These are phyloP conservation scores for Panopea generosa DNA, from an alignment of 2,888 invertebrate species.

Conservation along the genomic window DNA sequence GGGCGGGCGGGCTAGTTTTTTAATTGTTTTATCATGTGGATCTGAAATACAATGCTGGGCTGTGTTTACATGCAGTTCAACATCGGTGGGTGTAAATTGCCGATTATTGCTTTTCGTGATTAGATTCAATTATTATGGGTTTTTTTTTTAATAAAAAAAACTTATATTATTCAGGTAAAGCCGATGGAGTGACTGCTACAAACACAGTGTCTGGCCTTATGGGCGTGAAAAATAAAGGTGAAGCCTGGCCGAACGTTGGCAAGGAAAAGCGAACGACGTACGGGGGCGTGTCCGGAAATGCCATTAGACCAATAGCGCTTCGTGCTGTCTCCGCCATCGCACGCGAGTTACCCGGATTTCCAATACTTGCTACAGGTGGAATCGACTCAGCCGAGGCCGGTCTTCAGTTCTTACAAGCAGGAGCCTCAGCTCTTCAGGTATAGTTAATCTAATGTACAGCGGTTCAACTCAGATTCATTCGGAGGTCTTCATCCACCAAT, in stretches of 20 bases:
- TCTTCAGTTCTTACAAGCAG: slow-evolving; percentile 97
- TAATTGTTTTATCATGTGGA: no score
- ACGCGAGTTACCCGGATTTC: slow-evolving; percentile 92
- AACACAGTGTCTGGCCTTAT: slow-evolving; percentile 98
- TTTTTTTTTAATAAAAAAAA: no score
- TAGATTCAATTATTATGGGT: no score
- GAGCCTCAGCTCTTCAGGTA: slow-evolving; percentile 96
- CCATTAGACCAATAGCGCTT: slow-evolving; percentile 97
- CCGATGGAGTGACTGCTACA: slow-evolving; percentile 98
- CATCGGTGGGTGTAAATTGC: no score
- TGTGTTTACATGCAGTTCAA: no score
- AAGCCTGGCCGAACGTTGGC: slow-evolving; percentile 97
- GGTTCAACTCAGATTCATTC: no score
- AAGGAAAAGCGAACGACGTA: slow-evolving; percentile 93
- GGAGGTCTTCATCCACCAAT: no score
- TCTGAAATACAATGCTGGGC: no score
- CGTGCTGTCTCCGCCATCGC: slow-evolving; percentile 96
- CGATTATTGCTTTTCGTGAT: no score
- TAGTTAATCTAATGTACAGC: not conserved
- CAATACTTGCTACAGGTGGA: slow-evolving; percentile 98
- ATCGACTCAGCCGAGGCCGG: slow-evolving; percentile 98
- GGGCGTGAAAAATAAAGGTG: slow-evolving; percentile 92
- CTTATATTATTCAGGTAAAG: slow-evolving; percentile 89
- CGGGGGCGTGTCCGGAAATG: slow-evolving; percentile 97
- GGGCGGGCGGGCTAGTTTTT: no score